Conservation (phyloP, 2,888 invertebrate species). For the Periphyllus acericola region DNA sequence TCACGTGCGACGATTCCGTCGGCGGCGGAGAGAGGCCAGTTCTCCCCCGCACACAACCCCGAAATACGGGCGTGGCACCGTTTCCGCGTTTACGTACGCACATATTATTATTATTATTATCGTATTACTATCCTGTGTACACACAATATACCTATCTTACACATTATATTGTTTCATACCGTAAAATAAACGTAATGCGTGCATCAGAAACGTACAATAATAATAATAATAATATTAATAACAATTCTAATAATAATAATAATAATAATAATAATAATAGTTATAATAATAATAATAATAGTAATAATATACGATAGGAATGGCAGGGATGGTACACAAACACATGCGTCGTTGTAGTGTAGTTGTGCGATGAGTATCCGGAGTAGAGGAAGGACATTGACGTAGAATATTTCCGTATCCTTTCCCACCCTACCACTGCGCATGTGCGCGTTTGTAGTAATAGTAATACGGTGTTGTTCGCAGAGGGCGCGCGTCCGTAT, state of each 20-base stretch:
- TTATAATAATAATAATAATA: no score
- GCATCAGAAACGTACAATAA: no score
- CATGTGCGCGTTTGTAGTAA: not conserved
- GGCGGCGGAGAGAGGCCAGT: not conserved
- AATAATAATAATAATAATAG: no score
- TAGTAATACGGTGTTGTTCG: not conserved
- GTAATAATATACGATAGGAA: not conserved
- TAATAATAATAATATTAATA: no score
- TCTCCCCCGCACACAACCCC: not conserved
- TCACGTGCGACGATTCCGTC: not conserved
- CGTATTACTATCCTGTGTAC: not conserved
- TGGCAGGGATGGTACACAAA: not conserved
- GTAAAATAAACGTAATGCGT: no score
- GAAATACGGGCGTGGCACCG: slow-evolving; percentile 1
- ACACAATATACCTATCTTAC: not conserved
- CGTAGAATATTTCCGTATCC: not conserved
- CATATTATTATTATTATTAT: not conserved
- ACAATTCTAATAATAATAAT: no score
- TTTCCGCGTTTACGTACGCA: not conserved
- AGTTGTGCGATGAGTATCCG: not conserved
- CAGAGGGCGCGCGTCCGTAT: not conserved
- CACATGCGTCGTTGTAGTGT: not conserved
- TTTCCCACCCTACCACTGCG: not conserved
- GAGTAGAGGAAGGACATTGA: not conserved
- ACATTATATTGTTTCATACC: no score